Evolutionary conservation across 1,140 invertebrate genomes (phyloP), one percentile per base, ranked within the genome.

Genomic region (Lycorma delicatula): DNA sequence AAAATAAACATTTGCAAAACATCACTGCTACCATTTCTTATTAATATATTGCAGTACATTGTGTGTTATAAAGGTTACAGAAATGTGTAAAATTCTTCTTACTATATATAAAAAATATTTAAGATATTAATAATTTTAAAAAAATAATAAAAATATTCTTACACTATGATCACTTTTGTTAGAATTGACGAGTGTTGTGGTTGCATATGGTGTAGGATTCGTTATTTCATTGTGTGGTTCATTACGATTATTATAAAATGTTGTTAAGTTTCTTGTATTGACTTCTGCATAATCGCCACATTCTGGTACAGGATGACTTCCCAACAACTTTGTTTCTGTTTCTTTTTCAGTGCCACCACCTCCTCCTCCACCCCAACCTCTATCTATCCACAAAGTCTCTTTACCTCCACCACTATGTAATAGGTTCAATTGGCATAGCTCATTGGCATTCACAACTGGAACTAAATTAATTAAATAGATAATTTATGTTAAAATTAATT

Each of bases 161-260:
- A 41, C 38, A 41, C 38, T 41, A 12, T 5, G 38, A 41, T 41
- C 38, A 12, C 38, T 41, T 41, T 41, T 58, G 36, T 49, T 56
- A 3, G 59, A 46, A 31, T 64, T 67, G 56, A 80, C 77, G n/a
- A 87, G 70, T 36, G 87, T 89, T 1, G 88, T 91, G 0, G 88
- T 91, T 0, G 88, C 88, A 68, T 91, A 91, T 0, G 88, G 88
- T 4, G 85, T 86, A 0, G 86, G 86, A 59, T 82, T 83, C 60
- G 84, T 82, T 12, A n/a, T 28, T 0, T 16, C n/a, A n/a, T 47
- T 41, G 4, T 27, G 53, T 3, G 26, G 58, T 12, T 81, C 72
- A 41, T 79, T 79, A 67, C 81, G 78, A 1, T 62, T 82, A 58
- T 87, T 88, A 70, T 90, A 89, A 66, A 90, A 91, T 0, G 87